Base-by-base conservation (phyloP, 2,797 vertebrate species). In the Poliocrania exsul region DNA sequence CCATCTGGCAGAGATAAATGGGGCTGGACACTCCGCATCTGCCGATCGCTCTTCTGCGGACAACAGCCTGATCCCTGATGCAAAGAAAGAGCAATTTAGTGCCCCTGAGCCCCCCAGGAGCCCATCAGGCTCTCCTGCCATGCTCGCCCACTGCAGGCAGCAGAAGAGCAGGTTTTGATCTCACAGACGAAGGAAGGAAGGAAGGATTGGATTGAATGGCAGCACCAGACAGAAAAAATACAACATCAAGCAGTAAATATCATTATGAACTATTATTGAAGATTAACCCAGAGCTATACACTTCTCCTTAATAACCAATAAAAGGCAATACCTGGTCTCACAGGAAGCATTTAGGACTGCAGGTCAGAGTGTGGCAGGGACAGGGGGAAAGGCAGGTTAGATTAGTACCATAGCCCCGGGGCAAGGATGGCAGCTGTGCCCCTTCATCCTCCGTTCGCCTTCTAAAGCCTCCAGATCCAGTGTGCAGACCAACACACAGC, bases 1-100 rank as follows among this genome's bases (percentile, higher is more conserved):
- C 95, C 95, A 97, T 96, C 95, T 97, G 96, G 85, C 95, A 96
- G 56, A 95, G 87, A 92, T 79, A 94, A 97, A 96, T 90, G 71
- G 79, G 73, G 73, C 70, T 56, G 95, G 95, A 93, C 92, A 96
- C 44, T 74, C 69, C 38, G 51, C 94, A 93, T 96, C 94, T 97
- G 91, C 86, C 1, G 2, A 16, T 35, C 1, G 0, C 60, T 92
- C 40, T 64, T 94, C 86, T 70, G 56, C 0, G 2, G 91, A 90
- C 35, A 57, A 86, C 94, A 92, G 94, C 20, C 35, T 91, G 91
- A 83, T 93, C 91, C 77, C 38, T 70, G 51, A 33, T n/a, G 82
- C 37, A 84, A 86, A 92, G 86, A 91, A 93, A 80, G 72, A 66
- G 46, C 26, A 40, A n/a, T 73, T 88, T 24, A 64, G 67, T 40